Evolutionary conservation across 2,888 invertebrate species (phyloP).

Genomic region (Euplexia lucipara): DNA sequence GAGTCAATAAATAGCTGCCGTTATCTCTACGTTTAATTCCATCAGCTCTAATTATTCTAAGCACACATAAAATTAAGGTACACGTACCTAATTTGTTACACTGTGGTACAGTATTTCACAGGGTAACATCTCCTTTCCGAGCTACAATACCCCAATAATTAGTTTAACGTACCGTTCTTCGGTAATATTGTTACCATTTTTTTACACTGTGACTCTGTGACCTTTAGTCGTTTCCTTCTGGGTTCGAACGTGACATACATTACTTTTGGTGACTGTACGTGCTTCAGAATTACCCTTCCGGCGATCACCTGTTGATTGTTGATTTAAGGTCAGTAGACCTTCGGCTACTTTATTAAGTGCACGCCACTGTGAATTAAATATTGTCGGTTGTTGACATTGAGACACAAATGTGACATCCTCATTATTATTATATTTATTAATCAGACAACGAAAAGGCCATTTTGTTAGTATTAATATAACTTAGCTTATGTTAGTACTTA

Average conservation of each 20-base stretch:
- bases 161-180: slow-evolving; percentile 43
- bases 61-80: slow-evolving; percentile 16
- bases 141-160: slow-evolving; percentile 35
- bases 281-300: slow-evolving; percentile 41
- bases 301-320: slow-evolving; percentile 46
- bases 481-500: no score
- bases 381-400: slow-evolving; percentile 48
- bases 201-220: slow-evolving; percentile 43
- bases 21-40: background rate
- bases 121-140: background rate
- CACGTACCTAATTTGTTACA: slow-evolving; percentile 27
- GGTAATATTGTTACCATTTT: slow-evolving; percentile 43
- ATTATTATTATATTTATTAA: slow-evolving; percentile 21
- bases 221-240: slow-evolving; percentile 48
- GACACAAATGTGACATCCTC: slow-evolving; percentile 32
- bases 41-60: slow-evolving; percentile 26
- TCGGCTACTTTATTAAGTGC: slow-evolving; percentile 56
- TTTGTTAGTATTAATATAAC: no score
- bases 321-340: slow-evolving; percentile 35
- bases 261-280: slow-evolving; percentile 49
- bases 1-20: background rate
- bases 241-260: slow-evolving; percentile 49
- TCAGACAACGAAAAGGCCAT: no score
- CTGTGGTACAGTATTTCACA: slow-evolving; percentile 2
- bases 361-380: slow-evolving; percentile 55